Percentiles rank a stretch among this genome's conserved stretches.
These are phyloP conservation scores for Papilio machaon DNA, from an alignment of 1,140 invertebrate species.

Conservation along the genomic window DNA sequence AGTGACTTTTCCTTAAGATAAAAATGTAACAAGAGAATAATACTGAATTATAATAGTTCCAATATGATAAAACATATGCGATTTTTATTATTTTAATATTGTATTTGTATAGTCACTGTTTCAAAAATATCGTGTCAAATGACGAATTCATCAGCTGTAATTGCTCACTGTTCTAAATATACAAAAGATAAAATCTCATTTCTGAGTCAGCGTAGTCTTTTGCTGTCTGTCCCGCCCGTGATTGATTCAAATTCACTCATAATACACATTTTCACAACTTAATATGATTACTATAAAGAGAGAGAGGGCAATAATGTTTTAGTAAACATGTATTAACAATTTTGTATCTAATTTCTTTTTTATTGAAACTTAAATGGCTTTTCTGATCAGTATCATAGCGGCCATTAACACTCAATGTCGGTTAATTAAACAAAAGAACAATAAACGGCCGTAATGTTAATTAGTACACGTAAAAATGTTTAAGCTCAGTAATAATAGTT, in stretches of 20 bases:
- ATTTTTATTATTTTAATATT: not conserved
- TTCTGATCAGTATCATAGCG: constrained; percentile 8
- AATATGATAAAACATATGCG: not conserved
- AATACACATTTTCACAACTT: not conserved
- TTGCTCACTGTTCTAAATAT: constrained; percentile 30
- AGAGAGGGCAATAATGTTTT: not conserved
- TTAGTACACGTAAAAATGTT: not conserved
- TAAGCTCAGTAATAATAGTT: not conserved
- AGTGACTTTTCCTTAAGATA: too few relatives aligned
- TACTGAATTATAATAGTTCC: not conserved
- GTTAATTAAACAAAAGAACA: constrained; percentile 9
- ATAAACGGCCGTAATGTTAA: not conserved
- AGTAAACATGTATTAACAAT: not conserved
- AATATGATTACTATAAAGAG: not conserved
- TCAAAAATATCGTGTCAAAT: not conserved
- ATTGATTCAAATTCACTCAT: constrained; percentile 17
- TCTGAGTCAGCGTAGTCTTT: constrained; percentile 15
- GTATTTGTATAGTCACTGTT: not conserved
- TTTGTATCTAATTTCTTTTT: not conserved
- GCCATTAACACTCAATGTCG: constrained; percentile 9
- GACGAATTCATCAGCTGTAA: constrained; percentile 24
- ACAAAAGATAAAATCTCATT: constrained; percentile 31
- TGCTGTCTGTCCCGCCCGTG: constrained; percentile 15
- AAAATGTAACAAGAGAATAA: too few relatives aligned
- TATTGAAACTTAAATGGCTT: not conserved